phyloP scores from a whole-genome alignment of 2,888 invertebrate genomes.

The Branchipolynoe longqiensis region DNA sequence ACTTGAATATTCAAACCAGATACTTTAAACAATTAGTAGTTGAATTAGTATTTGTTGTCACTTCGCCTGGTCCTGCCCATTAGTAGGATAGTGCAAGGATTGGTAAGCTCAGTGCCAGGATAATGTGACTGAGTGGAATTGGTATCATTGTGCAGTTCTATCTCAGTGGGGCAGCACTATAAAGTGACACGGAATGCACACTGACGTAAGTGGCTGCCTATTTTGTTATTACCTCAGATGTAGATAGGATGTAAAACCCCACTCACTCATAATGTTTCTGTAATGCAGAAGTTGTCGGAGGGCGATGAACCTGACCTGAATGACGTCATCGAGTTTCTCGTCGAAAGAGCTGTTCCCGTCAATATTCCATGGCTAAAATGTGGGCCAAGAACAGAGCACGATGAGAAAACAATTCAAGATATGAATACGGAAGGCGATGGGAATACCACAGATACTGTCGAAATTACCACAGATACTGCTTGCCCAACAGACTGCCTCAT shows the following conservation, averaged over 20 bases:
- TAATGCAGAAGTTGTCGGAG: not conserved
- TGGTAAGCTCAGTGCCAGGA: too few species aligned
- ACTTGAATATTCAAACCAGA: too few species aligned
- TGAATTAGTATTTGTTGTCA: not conserved
- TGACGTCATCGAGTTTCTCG: not conserved
- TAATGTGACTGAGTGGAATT: too few species aligned
- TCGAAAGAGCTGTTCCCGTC: not conserved
- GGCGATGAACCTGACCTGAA: not conserved
- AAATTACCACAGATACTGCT: not conserved
- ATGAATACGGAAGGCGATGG: not conserved
- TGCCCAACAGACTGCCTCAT: too few species aligned
- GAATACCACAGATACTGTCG: not conserved
- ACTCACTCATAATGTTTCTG: too few species aligned
- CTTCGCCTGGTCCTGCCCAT: too few species aligned
- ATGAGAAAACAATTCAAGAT: not conserved
- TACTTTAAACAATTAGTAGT: not conserved
- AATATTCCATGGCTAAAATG: not conserved
- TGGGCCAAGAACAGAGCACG: not conserved
- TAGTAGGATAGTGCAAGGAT: too few species aligned
- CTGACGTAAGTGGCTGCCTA: not conserved
- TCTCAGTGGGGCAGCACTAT: too few species aligned
- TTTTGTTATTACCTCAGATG: not conserved
- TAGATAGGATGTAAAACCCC: too few species aligned
- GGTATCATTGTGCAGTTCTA: not conserved
- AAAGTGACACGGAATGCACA: not conserved